These are phyloP conservation scores for Venturia canescens DNA, from an alignment of 1,140 invertebrate genomes.

Conservation along the genomic window DNA sequence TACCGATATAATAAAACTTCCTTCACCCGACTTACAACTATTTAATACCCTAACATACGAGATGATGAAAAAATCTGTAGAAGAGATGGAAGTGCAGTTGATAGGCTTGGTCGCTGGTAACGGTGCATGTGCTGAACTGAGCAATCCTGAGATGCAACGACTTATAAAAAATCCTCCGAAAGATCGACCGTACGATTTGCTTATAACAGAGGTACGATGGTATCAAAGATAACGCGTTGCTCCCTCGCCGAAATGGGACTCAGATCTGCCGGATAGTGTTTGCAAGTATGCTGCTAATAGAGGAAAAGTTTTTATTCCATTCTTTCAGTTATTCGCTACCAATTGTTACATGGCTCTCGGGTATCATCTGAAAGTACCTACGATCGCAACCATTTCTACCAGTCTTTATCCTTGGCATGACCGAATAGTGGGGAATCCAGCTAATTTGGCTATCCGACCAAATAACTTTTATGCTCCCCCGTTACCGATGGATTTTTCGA, in stretches of 20 bases:
- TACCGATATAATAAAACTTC: constrained; percentile 68
- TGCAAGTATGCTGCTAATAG: neutral
- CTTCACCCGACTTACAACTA: neutral
- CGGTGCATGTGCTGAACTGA: neutral
- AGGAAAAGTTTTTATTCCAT: neutral
- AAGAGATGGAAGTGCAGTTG: neutral
- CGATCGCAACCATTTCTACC: constrained; percentile 79
- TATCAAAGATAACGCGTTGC: too few species aligned
- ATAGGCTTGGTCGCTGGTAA: neutral
- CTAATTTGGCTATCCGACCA: constrained; percentile 79
- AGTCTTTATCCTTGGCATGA: constrained; percentile 81
- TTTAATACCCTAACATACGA: neutral
- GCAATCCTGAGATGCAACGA: neutral
- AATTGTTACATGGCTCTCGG: constrained; percentile 77
- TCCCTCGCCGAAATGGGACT: too few species aligned
- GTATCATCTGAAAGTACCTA: constrained; percentile 78
- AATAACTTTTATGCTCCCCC: constrained; percentile 77
- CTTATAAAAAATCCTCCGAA: constrained; percentile 29
- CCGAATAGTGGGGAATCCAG: constrained; percentile 80
- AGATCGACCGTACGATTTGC: constrained; percentile 21
- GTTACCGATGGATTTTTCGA: constrained; percentile 78
- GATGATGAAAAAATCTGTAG: neutral
- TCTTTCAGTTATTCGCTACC: constrained; percentile 61
- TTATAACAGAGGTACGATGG: constrained; percentile 11
- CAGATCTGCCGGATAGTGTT: too few species aligned